Conservation (phyloP, 2,888 invertebrate genomes). For the Hololepta plana region DNA sequence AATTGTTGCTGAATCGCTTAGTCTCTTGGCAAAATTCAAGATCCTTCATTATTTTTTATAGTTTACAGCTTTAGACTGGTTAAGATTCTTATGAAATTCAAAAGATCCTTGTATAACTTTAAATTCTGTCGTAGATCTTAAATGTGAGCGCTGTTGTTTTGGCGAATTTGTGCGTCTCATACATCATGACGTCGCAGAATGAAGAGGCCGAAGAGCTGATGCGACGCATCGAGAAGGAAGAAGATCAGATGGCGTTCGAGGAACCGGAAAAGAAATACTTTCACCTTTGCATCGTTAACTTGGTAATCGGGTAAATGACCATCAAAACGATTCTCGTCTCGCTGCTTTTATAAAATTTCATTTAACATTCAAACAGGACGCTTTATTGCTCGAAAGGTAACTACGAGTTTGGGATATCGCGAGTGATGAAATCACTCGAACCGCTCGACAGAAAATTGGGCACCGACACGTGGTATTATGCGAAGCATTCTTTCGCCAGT, state of each 20-base stretch:
- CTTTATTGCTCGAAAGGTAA: slow-evolving; percentile 97
- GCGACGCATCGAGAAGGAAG: slow-evolving; percentile 96
- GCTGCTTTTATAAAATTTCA: slow-evolving; percentile 3
- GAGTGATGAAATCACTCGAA: slow-evolving; percentile 92
- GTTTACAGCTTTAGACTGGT: too few species aligned
- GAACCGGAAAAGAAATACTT: slow-evolving; percentile 86
- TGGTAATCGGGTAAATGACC: slow-evolving; percentile 74
- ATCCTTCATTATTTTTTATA: too few species aligned
- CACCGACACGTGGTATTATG: slow-evolving; percentile 97
- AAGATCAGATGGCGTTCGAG: slow-evolving; percentile 80
- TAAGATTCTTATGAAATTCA: too few species aligned
- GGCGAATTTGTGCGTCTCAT: slow-evolving; percentile 96
- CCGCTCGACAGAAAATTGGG: slow-evolving; percentile 89
- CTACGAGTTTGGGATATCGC: slow-evolving; percentile 94
- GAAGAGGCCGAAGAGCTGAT: slow-evolving; percentile 97
- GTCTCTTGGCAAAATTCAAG: too few species aligned
- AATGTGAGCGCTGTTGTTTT: slow-evolving; percentile 94
- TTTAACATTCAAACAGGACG: too few species aligned
- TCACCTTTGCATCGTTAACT: slow-evolving; percentile 94
- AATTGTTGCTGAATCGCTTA: too few species aligned
- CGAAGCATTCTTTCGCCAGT: slow-evolving; percentile 90
- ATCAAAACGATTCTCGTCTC: slow-evolving; percentile 5
- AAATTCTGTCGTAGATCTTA: slow-evolving; percentile 42
- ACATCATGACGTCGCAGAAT: slow-evolving; percentile 98
- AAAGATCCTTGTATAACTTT: slow-evolving; percentile 2